Base-by-base conservation (phyloP, 2,888 invertebrate species). In the Harpalus rubripes region DNA sequence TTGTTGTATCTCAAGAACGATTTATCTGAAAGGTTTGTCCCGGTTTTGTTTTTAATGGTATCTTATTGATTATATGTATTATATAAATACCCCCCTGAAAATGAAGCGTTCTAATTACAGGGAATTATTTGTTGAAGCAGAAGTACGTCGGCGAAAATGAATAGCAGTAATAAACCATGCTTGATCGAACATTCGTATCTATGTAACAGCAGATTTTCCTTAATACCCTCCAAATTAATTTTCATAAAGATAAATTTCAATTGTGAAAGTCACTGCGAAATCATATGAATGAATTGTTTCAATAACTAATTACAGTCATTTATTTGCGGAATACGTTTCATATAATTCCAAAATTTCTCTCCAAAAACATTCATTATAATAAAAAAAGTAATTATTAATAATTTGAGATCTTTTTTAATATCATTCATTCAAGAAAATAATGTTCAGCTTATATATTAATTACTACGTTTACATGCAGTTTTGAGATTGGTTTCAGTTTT, bases 161-260 rank as follows among this genome's bases (percentile, higher is more conserved):
- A 68, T 68, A n/a, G 39, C 68, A n/a, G 68, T 15, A 68, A 68
- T 68, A 68, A 68, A 68, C 68, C 32, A 68, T 15, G 39, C 68
- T 68, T 68, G 68, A 68, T 68, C 68, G 68, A 68, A 68, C 68
- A 68, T 68, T 68, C 68, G 39, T 68, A 68, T 68, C 68, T 68
- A 39, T 68, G 68, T 39, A 32, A 68, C 39, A 68, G 39, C 39
- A 68, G 68, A 26, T 68, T 68, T 68, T 68, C 68, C 32, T 7
- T 68, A 68, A 68, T 68, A 68, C 68, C 68, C 39, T 32, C 68
- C 26, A 39, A 63, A 68, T 68, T 68, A 68, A 68, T 68, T 68
- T 68, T 68, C 68, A 68, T 68, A 68, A 68, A 68, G 68, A 68
- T 68, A 26, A 68, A 68, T 68, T 68, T 68, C 68, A 68, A 68